A percentile compares a stretch with the other conserved stretches of the same genome.
phyloP scores from a whole-genome alignment of 2,888 invertebrate genomes.

The Blomia tropicalis region DNA sequence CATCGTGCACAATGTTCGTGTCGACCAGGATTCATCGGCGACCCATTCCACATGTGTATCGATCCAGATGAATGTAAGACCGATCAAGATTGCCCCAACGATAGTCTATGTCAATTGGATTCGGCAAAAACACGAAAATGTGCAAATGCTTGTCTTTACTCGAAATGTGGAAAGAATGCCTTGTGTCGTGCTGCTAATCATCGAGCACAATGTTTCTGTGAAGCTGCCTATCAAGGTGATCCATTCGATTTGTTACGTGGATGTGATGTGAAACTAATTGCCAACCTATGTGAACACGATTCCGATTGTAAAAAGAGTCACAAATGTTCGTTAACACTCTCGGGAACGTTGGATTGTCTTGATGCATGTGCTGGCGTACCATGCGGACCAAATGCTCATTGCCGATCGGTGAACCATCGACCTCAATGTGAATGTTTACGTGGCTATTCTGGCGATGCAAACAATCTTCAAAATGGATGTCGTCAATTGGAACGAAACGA shows the following conservation, averaged over 20 bases:
- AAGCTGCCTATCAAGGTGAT: constrained; percentile 51
- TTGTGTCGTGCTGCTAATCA: constrained; percentile 30
- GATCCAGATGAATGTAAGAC: constrained; percentile 44
- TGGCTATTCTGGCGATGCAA: constrained; percentile 49
- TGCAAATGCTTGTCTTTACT: constrained; percentile 28
- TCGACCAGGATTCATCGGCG: constrained; percentile 47
- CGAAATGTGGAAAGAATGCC: constrained; percentile 29
- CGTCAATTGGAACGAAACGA: constrained; percentile 28
- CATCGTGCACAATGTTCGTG: constrained; percentile 63
- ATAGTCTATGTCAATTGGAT: constrained; percentile 49
- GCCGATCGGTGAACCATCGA: constrained; percentile 53
- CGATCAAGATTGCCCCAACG: constrained; percentile 62
- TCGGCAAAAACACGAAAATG: constrained; percentile 45
- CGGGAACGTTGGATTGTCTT: constrained; percentile 30
- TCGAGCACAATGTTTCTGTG: constrained; percentile 47
- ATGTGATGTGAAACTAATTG: constrained; percentile 40
- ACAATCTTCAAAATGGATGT: constrained; percentile 29
- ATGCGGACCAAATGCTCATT: constrained; percentile 58
- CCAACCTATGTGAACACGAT: constrained; percentile 30
- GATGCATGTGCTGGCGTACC: constrained; percentile 30
- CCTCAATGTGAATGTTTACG: constrained; percentile 60
- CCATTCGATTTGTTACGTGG: constrained; percentile 41
- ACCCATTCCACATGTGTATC: constrained; percentile 29
- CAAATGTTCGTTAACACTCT: constrained; percentile 29
- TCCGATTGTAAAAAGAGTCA: constrained; percentile 29